phyloP scores from a whole-genome alignment of 2,113 vertebrate species.

The Aplodontia rufa region DNA sequence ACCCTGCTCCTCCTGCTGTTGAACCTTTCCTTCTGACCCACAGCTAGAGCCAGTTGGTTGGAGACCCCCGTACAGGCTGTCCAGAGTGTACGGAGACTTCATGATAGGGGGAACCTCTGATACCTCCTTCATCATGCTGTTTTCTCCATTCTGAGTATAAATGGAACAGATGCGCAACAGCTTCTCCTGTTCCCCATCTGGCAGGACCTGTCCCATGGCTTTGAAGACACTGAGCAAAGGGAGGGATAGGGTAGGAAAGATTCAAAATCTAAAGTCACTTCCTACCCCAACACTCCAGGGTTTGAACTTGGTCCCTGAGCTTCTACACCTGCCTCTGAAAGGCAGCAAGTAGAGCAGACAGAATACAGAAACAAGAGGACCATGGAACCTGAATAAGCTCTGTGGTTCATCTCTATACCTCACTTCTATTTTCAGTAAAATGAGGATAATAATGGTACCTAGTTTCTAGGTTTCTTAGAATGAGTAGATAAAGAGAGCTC shows the following conservation, averaged over 20 bases:
- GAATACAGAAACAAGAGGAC: constrained; percentile 12
- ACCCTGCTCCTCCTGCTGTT: constrained; percentile 55
- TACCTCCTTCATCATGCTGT: constrained; percentile 63
- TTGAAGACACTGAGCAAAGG: constrained; percentile 87
- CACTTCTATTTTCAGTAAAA: constrained; percentile 57
- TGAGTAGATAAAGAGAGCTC: constrained; percentile 27
- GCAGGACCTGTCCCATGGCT: constrained; percentile 91
- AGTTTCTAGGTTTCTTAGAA: background rate
- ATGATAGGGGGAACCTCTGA: constrained; percentile 57
- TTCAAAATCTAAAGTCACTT: constrained; percentile 49
- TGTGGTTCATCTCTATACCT: constrained; percentile 14
- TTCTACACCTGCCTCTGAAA: constrained; percentile 49
- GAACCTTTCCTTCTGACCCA: constrained; percentile 68
- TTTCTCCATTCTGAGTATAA: constrained; percentile 89
- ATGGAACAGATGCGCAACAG: constrained; percentile 92
- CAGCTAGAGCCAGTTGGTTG: constrained; percentile 62
- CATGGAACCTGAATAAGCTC: background rate
- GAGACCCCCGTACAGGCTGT: constrained; percentile 89
- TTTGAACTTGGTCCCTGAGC: constrained; percentile 33
- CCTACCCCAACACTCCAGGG: background rate
- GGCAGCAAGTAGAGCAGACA: constrained; percentile 50
- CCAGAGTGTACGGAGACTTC: constrained; percentile 92
- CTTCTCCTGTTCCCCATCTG: constrained; percentile 87
- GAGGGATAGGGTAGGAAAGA: constrained; percentile 46
- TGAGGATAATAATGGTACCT: background rate